Conservation (phyloP, 2,888 invertebrate species). For the Cheilosia urbana region DNA sequence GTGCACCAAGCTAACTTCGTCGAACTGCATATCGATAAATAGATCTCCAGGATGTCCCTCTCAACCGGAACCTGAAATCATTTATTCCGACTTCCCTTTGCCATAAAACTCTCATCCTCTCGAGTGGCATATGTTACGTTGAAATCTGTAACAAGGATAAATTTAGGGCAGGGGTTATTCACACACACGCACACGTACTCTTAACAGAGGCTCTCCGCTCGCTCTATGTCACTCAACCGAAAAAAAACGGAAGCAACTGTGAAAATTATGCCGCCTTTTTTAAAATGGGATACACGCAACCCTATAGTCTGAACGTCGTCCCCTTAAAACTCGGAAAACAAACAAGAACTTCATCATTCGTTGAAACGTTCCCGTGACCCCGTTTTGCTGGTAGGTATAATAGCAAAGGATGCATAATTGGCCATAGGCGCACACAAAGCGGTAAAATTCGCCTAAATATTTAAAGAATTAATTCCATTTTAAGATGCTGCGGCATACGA, state of each 20-base stretch:
- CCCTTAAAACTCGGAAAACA: constrained; percentile 41
- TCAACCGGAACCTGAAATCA: constrained; percentile 66
- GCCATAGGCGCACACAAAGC: constrained; percentile 8
- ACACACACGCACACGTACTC: constrained; percentile 17
- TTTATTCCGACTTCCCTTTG: constrained; percentile 44
- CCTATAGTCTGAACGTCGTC: constrained; percentile 9
- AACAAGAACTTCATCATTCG: constrained; percentile 43
- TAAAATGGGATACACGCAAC: constrained; percentile 36
- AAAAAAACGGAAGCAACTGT: constrained; percentile 63
- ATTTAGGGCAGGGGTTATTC: constrained; percentile 59
- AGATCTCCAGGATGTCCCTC: constrained; percentile 44
- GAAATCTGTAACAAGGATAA: constrained; percentile 53
- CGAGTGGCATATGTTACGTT: constrained; percentile 51
- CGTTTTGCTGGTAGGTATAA: constrained; percentile 37
- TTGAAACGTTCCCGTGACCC: constrained; percentile 40
- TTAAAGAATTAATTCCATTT: constrained; percentile 22
- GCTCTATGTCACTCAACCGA: constrained; percentile 54
- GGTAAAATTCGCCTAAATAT: constrained; percentile 20
- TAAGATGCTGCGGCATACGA: constrained; percentile 34
- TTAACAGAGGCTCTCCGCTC: constrained; percentile 25
- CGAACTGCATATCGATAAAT: constrained; percentile 1
- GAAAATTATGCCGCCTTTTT: constrained; percentile 61
- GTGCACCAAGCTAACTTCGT: neutral
- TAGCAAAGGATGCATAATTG: constrained; percentile 57
- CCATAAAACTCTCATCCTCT: constrained; percentile 50